Conservation (phyloP, 2,888 invertebrate species). For the Drosophila barbarae region DNA sequence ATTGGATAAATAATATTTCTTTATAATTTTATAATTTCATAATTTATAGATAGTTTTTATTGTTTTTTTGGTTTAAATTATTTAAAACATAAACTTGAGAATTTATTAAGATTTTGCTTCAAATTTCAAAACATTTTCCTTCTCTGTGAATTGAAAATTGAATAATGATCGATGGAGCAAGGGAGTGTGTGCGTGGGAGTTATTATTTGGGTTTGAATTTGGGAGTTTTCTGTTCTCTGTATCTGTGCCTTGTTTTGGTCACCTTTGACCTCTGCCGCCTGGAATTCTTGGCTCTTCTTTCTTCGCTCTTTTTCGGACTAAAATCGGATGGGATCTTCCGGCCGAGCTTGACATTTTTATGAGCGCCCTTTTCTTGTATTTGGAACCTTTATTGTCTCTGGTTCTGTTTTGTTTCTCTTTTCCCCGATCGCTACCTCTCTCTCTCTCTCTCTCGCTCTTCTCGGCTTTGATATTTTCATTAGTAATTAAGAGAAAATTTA, state of each 20-base stretch:
- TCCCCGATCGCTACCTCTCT: neutral
- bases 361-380: slow-evolving; percentile 47
- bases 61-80: too few relatives aligned
- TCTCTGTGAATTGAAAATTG: slow-evolving; percentile 34
- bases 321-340: slow-evolving; percentile 18
- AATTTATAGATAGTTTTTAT: neutral
- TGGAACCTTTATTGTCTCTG: slow-evolving; percentile 31
- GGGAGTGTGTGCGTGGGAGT: neutral
- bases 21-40: neutral
- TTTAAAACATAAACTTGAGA: neutral
- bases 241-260: slow-evolving; percentile 25
- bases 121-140: neutral
- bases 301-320: neutral
- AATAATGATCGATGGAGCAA: slow-evolving; percentile 50
- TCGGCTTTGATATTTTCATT: slow-evolving; percentile 65
- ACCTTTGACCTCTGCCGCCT: slow-evolving; percentile 40
- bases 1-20: neutral
- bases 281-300: slow-evolving; percentile 9
- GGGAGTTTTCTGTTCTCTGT: neutral
- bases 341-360: slow-evolving; percentile 55
- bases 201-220: neutral
- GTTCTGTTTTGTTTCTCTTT: slow-evolving; percentile 1
- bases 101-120: neutral
- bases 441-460: neutral
- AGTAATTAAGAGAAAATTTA: slow-evolving; percentile 72